Base-by-base conservation (phyloP, 92 coral and sea anemone genomes). In the Epizoanthus scotinus region DNA sequence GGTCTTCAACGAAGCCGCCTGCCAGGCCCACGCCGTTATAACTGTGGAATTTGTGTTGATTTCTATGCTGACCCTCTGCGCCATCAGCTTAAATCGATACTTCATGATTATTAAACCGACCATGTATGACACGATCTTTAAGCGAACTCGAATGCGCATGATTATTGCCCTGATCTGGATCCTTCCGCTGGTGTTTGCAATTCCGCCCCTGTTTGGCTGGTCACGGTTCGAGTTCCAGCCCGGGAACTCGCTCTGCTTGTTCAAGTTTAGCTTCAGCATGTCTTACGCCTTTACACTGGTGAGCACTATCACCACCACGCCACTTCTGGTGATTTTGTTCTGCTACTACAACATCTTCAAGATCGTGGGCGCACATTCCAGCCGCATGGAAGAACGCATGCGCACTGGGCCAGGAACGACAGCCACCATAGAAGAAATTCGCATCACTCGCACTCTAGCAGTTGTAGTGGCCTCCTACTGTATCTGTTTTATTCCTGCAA, bases 401-500 rank as follows among this genome's bases (percentile, higher is more conserved):
- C 57, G 83, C 15, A 58, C 34, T 31, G 81, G 54, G 40, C 81
- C 68, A 5, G 75, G 86, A 1, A 84, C 84, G 29, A 73, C 77
- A 9, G 82, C 86, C 8, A 86, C 89, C 64, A 72, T 91, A 0
- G 90, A 86, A 67, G 96, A 91, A 55, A 89, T 89, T 21, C 83
- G 85, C 20, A 91, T 91, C 18, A 91, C 92, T 0, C 87, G 87
- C 22, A 91, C 95, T 6, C 83, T 91, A 2, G 50, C 89, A n/a
- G 90, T 91, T 7, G 89, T 91, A 3, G 86, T 91, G 63, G 72
- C 73, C 14, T 87, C 96, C 20, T 91, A 89, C 31, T 71, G 90
- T 13, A n/a, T 91, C 7, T 91, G 96, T 67, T 91, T 89, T 34
- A 65, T 89, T 12, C 96, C 96, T 5, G 89, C 93, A 6, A 90